These are phyloP conservation scores for Syrmaticus mikado DNA, from an alignment of 2,113 vertebrate species.

Conservation along the genomic window DNA sequence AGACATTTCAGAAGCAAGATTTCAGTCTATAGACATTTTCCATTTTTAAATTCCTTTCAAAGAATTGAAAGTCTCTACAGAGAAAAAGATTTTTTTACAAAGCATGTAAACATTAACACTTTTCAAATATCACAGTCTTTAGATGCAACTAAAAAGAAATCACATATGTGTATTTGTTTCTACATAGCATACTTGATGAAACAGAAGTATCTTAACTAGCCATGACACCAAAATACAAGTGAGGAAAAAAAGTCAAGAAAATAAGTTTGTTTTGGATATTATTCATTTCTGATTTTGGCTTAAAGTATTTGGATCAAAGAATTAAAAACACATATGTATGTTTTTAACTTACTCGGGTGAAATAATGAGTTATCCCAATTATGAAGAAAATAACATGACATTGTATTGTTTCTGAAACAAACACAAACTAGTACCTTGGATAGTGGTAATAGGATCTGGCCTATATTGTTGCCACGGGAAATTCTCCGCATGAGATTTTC, in stretches of 20 bases:
- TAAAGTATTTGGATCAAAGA: background rate
- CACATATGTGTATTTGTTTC: background rate
- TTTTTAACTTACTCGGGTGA: background rate
- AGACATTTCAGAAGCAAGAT: background rate
- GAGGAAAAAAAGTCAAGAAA: background rate
- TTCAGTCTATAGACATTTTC: background rate
- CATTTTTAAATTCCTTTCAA: background rate
- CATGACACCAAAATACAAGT: background rate
- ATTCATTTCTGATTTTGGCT: background rate
- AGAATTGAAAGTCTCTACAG: background rate
- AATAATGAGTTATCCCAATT: background rate
- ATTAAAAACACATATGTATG: background rate
- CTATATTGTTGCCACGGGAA: background rate
- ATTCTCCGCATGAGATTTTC: background rate
- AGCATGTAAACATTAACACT: background rate
- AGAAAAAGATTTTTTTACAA: background rate
- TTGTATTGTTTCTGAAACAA: background rate
- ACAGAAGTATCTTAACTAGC: background rate
- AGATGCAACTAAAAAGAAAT: background rate
- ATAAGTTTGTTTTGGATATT: accelerated
- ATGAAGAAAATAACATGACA: background rate
- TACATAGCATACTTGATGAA: background rate
- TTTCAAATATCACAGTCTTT: background rate
- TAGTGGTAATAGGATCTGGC: background rate
- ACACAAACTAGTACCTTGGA: background rate